Conservation (phyloP, 2,888 invertebrate species). For the Drosophila antonietae region DNA sequence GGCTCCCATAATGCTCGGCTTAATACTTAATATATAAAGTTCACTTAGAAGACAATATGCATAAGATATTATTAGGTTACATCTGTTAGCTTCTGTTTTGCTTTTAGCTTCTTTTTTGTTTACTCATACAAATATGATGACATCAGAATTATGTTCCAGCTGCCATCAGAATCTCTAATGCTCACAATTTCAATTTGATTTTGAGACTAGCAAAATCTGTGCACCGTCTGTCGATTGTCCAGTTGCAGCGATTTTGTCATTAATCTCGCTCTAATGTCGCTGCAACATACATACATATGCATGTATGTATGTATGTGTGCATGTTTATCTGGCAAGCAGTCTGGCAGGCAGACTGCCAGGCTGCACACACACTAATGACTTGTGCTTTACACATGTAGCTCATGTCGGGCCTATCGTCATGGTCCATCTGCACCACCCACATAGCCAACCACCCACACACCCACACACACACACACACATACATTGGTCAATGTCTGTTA, state of each 20-base stretch:
- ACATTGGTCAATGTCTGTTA: slow-evolving; percentile 55
- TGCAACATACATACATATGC: background rate
- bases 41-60: too few species aligned
- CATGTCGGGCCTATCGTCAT: slow-evolving; percentile 51
- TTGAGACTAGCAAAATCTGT: slow-evolving; percentile 2
- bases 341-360: slow-evolving; percentile 12
- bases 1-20: background rate
- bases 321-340: slow-evolving; percentile 12
- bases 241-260: slow-evolving; percentile 38
- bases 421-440: slow-evolving; percentile 24
- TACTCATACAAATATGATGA: background rate
- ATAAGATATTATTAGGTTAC: too few species aligned
- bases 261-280: slow-evolving; percentile 60
- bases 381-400: slow-evolving; percentile 73
- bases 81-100: too few species aligned
- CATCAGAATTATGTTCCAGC: background rate
- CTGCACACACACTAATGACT: slow-evolving; percentile 70
- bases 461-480: slow-evolving; percentile 5
- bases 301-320: background rate
- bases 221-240: slow-evolving; percentile 39
- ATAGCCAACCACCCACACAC: background rate
- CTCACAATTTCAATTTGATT: slow-evolving; percentile 2
- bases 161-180: background rate
- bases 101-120: too few species aligned
- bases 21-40: too few species aligned